Base-by-base conservation (phyloP, 2,888 invertebrate species). In the Nomada fabriciana region DNA sequence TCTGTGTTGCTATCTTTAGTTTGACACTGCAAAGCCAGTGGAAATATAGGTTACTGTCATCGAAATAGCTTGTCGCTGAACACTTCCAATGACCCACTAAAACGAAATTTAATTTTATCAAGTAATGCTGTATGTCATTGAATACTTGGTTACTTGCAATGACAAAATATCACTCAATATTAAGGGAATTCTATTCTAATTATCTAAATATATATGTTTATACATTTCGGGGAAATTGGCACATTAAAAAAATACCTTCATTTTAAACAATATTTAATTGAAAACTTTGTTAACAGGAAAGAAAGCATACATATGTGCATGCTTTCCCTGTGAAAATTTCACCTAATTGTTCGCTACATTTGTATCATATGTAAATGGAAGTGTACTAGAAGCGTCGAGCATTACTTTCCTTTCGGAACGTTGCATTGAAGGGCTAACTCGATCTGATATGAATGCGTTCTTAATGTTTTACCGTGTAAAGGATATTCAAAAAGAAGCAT, bases 401-500 rank as follows among this genome's bases (percentile, higher is more conserved):
- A 52, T 76, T 60, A 52, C 63, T 42, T 84, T 81, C 69, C 50
- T 68, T 11, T 63, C 85, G 81, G 80, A 85, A 86, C 88, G 86
- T 88, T 83, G 77, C 69, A 72, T 76, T 76, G 76, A 87, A 82
- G 83, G 69, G 64, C 42, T 25, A 50, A 69, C 50, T 59, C 47
- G 23, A 57, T 55, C 57, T 50, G 42, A 10, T 20, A 43, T 43
- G 47, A 59, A 68, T 60, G 57, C 42, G 43, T 36, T 50, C 36
- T 70, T 70, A 59, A 57, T 53, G 69, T 59, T 77, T 76, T 55
- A 53, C 52, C 36, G 67, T 76, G 65, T 68, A 70, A 83, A 83
- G 64, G 67, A 84, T 84, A 81, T 87, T 87, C 85, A 85, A 86
- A 91, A 88, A 88, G 90, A 86, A 88, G 90, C 92, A 93, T 93